Evolutionary conservation across 2,113 vertebrate genomes (phyloP).

Genomic region (Poeciliopsis occidentalis): DNA sequence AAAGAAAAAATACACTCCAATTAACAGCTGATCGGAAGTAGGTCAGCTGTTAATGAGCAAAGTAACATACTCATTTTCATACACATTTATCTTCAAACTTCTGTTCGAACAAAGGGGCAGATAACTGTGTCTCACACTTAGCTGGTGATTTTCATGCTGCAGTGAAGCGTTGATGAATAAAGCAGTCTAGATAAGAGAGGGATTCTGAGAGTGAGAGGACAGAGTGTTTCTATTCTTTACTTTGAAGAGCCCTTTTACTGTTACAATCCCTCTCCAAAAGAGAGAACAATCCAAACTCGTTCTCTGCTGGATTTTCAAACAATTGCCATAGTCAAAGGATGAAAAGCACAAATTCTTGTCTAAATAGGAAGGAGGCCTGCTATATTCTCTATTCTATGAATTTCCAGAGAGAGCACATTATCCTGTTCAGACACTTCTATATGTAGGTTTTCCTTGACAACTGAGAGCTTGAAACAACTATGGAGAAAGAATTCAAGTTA

Average conservation of each 20-base stretch:
- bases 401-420: conserved; percentile 6
- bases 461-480: neutral
- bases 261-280: conserved; percentile 21
- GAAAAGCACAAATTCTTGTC: conserved; percentile 27
- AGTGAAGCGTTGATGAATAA: conserved; percentile 40
- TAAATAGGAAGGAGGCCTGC: conserved; percentile 35
- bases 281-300: conserved; percentile 34
- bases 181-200: conserved; percentile 24
- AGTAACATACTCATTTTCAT: conserved; percentile 12
- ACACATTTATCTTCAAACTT: conserved; percentile 37
- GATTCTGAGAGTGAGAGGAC: conserved; percentile 32
- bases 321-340: conserved; percentile 23
- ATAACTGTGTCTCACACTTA: conserved; percentile 11
- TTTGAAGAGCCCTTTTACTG: conserved; percentile 31
- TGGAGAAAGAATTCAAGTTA: neutral
- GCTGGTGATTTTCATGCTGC: conserved; percentile 30
- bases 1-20: neutral
- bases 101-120: neutral
- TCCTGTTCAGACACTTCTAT: conserved; percentile 3
- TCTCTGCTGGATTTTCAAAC: conserved; percentile 27
- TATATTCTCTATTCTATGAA: conserved; percentile 4
- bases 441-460: neutral
- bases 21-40: neutral
- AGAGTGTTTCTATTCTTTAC: conserved; percentile 48
- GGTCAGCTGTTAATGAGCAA: neutral